Evolutionary conservation across 2,797 vertebrate species (phyloP).

Genomic region (Tarsius wallacei): DNA sequence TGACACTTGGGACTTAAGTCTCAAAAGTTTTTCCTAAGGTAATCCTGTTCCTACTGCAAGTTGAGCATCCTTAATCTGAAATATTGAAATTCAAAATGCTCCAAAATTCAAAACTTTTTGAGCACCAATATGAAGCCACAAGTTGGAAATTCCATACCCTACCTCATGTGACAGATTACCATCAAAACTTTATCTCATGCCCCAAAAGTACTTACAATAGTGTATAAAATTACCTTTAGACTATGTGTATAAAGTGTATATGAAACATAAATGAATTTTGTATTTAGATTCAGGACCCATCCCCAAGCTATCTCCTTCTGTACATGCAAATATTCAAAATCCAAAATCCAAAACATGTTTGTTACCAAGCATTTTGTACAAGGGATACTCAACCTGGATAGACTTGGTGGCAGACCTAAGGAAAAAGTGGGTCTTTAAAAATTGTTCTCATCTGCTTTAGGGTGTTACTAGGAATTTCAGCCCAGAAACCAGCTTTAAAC

Average conservation of each 20-base stretch:
- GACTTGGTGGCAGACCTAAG: background rate
- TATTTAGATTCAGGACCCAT: background rate
- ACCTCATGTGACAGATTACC: background rate
- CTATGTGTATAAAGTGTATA: background rate
- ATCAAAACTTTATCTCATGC: background rate
- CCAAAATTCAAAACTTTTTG: background rate
- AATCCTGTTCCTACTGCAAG: background rate
- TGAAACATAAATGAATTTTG: background rate
- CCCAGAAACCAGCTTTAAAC: background rate
- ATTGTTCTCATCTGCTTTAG: conserved; percentile 7
- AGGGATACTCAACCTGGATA: background rate
- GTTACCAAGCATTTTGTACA: background rate
- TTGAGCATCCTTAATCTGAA: background rate
- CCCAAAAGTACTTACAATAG: background rate
- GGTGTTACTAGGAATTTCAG: conserved; percentile 1
- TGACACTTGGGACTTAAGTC: background rate
- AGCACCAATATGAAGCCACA: background rate
- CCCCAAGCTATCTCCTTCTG: background rate
- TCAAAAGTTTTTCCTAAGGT: background rate
- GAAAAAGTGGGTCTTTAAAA: background rate
- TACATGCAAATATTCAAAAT: background rate
- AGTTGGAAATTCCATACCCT: background rate
- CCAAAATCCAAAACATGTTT: background rate
- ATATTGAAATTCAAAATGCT: background rate
- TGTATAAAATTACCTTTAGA: background rate